These are phyloP conservation scores for Crotalus viridis DNA, from an alignment of 2,113 vertebrate species.

Conservation along the genomic window DNA sequence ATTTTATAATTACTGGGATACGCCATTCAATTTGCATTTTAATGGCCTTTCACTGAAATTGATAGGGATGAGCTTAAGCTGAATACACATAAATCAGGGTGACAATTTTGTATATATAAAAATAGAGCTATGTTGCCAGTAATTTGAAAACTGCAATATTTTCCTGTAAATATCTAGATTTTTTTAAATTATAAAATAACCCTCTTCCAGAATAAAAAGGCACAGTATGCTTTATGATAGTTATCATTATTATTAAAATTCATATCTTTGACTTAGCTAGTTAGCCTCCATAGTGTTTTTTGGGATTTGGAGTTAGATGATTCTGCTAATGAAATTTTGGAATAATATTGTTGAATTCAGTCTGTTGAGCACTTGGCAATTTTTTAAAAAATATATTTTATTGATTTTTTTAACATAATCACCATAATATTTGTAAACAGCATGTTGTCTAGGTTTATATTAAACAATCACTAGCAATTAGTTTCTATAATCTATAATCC, in stretches of 20 bases:
- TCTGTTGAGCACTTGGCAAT: not conserved
- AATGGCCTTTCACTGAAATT: not conserved
- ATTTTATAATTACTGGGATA: not conserved
- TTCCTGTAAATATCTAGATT: not conserved
- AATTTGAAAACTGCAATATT: slow-evolving; percentile 16
- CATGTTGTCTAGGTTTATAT: too few species aligned
- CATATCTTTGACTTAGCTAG: not conserved
- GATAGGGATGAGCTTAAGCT: not conserved
- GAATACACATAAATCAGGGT: not conserved
- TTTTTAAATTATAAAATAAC: not conserved
- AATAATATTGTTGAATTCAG: not conserved
- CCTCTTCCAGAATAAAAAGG: not conserved
- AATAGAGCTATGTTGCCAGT: not conserved
- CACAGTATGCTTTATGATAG: slow-evolving; percentile 10
- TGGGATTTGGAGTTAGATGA: not conserved
- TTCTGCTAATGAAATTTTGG: not conserved
- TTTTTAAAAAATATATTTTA: too few species aligned
- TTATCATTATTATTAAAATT: not conserved
- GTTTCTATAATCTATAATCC: too few species aligned
- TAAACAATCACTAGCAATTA: too few species aligned
- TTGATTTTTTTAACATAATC: too few species aligned
- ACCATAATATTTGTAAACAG: too few species aligned
- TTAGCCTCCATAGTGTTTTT: slow-evolving; percentile 18
- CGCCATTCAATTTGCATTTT: not conserved
- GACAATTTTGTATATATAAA: not conserved